Evolutionary conservation across 2,797 vertebrate species (phyloP).

Genomic region (Phataginus tricuspis): DNA sequence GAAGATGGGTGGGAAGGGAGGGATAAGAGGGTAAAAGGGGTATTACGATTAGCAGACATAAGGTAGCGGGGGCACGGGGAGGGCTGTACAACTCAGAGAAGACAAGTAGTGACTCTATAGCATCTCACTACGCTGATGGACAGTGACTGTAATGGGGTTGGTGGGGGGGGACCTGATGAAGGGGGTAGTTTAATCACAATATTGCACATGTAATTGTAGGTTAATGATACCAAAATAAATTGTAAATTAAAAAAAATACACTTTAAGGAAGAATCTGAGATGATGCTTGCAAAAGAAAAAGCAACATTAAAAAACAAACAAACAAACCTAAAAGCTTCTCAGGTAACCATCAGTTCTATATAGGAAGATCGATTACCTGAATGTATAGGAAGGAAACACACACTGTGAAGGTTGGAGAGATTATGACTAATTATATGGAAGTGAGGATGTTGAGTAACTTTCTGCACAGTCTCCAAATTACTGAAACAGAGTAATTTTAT

Average conservation of each 20-base stretch:
- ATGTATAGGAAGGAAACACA: background rate
- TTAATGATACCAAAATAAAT: too few species aligned
- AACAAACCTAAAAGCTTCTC: constrained; percentile 6
- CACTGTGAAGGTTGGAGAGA: constrained; percentile 42
- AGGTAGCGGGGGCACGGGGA: too few species aligned
- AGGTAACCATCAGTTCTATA: constrained; percentile 27
- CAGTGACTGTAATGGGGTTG: too few species aligned
- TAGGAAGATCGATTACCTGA: constrained; percentile 19
- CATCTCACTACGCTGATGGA: too few species aligned
- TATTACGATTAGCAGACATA: too few species aligned
- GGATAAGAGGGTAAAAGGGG: too few species aligned
- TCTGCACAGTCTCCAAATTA: constrained; percentile 73
- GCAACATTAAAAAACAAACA: background rate
- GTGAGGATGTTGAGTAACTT: constrained; percentile 69
- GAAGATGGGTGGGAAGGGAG: too few species aligned
- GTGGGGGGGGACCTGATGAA: too few species aligned
- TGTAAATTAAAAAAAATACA: constrained; percentile 31
- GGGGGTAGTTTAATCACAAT: too few species aligned
- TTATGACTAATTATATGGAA: constrained; percentile 73
- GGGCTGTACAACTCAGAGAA: too few species aligned
- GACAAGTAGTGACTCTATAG: too few species aligned
- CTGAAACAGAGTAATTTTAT: constrained; percentile 73
- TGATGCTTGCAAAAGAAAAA: background rate
- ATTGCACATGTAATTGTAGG: too few species aligned
- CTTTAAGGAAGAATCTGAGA: constrained; percentile 1